Percentiles rank a stretch among this genome's conserved stretches.
Evolutionary conservation across 1,140 invertebrate genomes (phyloP).

Genomic region (Polypedilum pembai): DNA sequence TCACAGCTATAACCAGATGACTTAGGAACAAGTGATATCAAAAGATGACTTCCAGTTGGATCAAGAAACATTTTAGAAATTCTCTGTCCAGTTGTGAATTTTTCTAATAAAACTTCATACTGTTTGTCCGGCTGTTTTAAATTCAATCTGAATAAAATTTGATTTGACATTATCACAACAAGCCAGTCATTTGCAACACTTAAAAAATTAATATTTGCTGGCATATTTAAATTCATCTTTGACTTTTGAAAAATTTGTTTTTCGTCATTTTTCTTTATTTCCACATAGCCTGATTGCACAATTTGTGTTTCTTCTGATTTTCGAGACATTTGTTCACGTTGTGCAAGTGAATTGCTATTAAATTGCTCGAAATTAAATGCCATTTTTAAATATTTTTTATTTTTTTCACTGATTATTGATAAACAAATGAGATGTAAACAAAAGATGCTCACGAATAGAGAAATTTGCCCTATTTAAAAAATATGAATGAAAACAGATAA

Average conservation of each 20-base stretch:
- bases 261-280: conserved; percentile 61
- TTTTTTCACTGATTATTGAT: too few relatives aligned
- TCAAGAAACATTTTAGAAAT: conserved; percentile 72
- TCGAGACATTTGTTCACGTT: too few relatives aligned
- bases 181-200: conserved; percentile 74
- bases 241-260: conserved; percentile 69
- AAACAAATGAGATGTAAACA: too few relatives aligned
- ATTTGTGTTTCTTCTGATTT: too few relatives aligned
- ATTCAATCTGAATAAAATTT: conserved; percentile 72
- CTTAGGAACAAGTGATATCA: conserved; percentile 63
- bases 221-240: conserved; percentile 69
- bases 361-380: too few relatives aligned
- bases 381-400: too few relatives aligned
- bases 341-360: too few relatives aligned
- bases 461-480: too few relatives aligned
- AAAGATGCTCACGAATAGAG: too few relatives aligned
- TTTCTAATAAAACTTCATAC: conserved; percentile 53
- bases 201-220: conserved; percentile 67
- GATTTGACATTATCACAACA: conserved; percentile 76
- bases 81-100: conserved; percentile 54
- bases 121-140: conserved; percentile 66
- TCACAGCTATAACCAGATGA: conserved; percentile 59
- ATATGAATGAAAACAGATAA: too few relatives aligned
- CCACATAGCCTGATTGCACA: conserved; percentile 50
- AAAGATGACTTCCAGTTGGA: conserved; percentile 74